Conservation (phyloP, 2,888 invertebrate species). For the Plagiodera versicolora region DNA sequence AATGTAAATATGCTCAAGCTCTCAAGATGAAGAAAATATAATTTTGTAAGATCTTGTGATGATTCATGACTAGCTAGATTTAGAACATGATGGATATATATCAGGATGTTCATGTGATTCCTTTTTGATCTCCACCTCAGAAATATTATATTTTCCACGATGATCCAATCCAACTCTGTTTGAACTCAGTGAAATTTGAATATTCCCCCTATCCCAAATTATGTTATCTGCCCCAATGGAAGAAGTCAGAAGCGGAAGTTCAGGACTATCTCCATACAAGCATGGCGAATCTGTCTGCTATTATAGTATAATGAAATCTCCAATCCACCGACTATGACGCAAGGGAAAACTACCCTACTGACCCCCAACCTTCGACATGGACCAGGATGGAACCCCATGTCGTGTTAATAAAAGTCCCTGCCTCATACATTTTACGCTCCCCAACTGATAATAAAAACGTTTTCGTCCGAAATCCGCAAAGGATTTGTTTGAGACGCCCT, state of each 20-base stretch:
- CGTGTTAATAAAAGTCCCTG: slow-evolving; percentile 42
- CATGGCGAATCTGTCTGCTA: background rate
- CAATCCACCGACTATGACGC: background rate
- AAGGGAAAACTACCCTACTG: slow-evolving; percentile 37
- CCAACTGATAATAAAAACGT: slow-evolving; percentile 50
- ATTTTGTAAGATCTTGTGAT: too few species aligned
- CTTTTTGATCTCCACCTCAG: too few species aligned
- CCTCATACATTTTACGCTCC: slow-evolving; percentile 39
- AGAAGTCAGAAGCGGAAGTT: background rate
- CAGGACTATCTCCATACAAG: background rate
- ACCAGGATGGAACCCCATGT: slow-evolving; percentile 27
- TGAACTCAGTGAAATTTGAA: too few species aligned
- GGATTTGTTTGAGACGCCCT: slow-evolving; percentile 33
- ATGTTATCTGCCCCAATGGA: too few species aligned
- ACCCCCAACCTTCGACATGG: slow-evolving; percentile 43
- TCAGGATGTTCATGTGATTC: too few species aligned
- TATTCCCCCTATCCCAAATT: too few species aligned
- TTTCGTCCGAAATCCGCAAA: slow-evolving; percentile 51
- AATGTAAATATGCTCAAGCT: too few species aligned
- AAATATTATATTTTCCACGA: too few species aligned
- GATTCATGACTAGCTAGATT: too few species aligned
- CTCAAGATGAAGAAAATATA: too few species aligned
- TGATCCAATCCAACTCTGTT: too few species aligned
- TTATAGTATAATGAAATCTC: background rate
- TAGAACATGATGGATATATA: too few species aligned